Conservation (phyloP, 1,140 invertebrate species). For the Zaprionus tsacasi region DNA sequence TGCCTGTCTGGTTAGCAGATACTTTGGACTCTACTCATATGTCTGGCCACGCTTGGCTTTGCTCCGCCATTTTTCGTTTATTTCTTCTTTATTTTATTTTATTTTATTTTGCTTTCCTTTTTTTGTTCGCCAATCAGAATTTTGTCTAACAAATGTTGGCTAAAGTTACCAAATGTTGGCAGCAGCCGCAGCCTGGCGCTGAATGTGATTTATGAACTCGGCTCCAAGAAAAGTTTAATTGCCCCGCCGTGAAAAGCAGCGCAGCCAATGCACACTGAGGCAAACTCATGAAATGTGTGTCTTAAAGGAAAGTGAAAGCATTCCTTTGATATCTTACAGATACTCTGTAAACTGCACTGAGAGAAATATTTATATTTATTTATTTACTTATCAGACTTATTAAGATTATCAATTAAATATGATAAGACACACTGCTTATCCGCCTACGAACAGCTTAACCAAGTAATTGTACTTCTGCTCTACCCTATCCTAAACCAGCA, state of each 20-base stretch:
- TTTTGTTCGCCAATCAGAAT: conserved; percentile 1
- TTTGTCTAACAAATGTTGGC: conserved; percentile 38
- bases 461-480: neutral
- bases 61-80: conserved; percentile 58
- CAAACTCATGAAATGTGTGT: conserved; percentile 20
- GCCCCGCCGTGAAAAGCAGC: conserved; percentile 77
- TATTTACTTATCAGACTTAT: neutral
- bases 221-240: conserved; percentile 80
- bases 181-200: conserved; percentile 55
- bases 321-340: neutral
- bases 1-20: conserved; percentile 31
- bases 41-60: conserved; percentile 34
- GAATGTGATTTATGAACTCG: conserved; percentile 82
- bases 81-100: neutral
- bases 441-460: neutral
- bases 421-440: neutral
- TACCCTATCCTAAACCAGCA: conserved; percentile 22
- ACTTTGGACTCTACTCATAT: conserved; percentile 47
- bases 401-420: neutral
- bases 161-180: conserved; percentile 22
- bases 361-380: too few species aligned
- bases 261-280: conserved; percentile 29
- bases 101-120: neutral
- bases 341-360: conserved; percentile 9
- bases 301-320: conserved; percentile 35